Evolutionary conservation across 2,113 vertebrate genomes (phyloP).

Genomic region (Potamarius usumacintae): DNA sequence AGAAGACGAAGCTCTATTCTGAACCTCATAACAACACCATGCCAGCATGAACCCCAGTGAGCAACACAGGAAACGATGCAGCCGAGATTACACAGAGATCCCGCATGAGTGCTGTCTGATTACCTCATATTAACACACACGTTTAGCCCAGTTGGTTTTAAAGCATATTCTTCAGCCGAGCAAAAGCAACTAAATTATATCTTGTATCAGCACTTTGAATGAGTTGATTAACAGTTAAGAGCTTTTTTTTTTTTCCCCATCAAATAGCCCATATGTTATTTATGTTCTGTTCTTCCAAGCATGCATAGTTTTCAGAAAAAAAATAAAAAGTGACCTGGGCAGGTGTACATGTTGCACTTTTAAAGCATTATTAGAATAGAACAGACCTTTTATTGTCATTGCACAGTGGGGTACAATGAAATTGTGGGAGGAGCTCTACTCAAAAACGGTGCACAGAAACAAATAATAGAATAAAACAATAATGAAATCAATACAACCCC

Average conservation of each 20-base stretch:
- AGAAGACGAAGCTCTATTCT: constrained; percentile 15
- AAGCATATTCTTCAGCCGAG: constrained; percentile 5
- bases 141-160: constrained; percentile 10
- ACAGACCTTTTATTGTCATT: no score
- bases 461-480: no score
- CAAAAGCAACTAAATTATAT: constrained; percentile 27
- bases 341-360: background rate
- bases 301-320: background rate
- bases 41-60: background rate
- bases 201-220: background rate
- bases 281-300: background rate
- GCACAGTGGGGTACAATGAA: no score
- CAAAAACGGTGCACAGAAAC: no score
- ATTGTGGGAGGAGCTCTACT: no score
- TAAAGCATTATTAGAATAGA: background rate
- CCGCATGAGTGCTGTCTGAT: constrained; percentile 23
- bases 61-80: constrained; percentile 7
- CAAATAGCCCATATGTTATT: constrained; percentile 12
- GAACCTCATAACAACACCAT: constrained; percentile 7
- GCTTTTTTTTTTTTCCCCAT: background rate
- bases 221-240: background rate
- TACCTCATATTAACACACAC: constrained; percentile 13
- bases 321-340: no score
- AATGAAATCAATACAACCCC: no score
- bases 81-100: constrained; percentile 19